phyloP scores from a whole-genome alignment of 2,888 invertebrate genomes.

The Chesias legatella region DNA sequence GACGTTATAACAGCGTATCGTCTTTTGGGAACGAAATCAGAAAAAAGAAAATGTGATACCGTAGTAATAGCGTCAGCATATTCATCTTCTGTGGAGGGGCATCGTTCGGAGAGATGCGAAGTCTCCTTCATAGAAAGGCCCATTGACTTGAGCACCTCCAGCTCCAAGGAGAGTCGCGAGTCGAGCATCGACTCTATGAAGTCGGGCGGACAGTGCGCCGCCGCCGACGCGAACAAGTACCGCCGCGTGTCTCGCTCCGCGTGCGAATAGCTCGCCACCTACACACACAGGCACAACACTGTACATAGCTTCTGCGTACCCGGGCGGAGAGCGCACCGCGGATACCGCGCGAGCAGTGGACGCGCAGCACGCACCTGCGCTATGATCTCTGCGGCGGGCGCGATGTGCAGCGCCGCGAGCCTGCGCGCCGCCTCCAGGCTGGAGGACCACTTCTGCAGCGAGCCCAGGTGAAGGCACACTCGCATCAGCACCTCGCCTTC shows the following conservation, averaged over 20 bases:
- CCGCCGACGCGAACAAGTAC: constrained; percentile 51
- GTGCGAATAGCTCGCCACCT: constrained; percentile 39
- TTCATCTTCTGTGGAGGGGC: constrained; percentile 76
- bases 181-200: constrained; percentile 41
- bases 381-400: constrained; percentile 41
- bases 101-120: constrained; percentile 41
- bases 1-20: too few species aligned
- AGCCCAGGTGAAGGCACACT: constrained; percentile 41
- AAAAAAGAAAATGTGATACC: constrained; percentile 39
- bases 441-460: constrained; percentile 40
- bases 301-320: too few species aligned
- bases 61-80: constrained; percentile 80
- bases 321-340: too few species aligned
- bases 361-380: too few species aligned
- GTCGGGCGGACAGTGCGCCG: constrained; percentile 30
- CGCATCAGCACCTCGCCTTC: constrained; percentile 54
- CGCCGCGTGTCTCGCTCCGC: constrained; percentile 44
- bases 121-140: constrained; percentile 48
- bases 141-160: constrained; percentile 55
- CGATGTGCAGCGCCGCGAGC: constrained; percentile 47
- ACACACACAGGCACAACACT: too few species aligned
- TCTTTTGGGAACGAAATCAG: too few species aligned
- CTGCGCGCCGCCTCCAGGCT: constrained; percentile 44
- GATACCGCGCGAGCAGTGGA: too few species aligned
- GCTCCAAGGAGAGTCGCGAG: constrained; percentile 33